Conservation (phyloP, 2,888 invertebrate genomes). For the Yponomeuta cagnagella region DNA sequence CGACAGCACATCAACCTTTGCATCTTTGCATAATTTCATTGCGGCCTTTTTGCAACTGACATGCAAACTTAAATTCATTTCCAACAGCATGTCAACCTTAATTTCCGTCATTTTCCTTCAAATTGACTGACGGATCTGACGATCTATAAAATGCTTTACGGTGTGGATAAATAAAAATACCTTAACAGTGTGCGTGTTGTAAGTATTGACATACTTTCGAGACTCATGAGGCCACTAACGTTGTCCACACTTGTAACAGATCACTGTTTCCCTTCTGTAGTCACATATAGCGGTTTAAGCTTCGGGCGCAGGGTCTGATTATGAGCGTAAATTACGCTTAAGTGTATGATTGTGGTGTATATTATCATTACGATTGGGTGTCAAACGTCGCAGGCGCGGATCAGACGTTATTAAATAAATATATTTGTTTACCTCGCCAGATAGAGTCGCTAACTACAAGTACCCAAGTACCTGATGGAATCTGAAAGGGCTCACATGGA, state of each 20-base stretch:
- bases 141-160: too few species aligned
- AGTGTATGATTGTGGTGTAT: conserved; percentile 5
- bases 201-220: too few species aligned
- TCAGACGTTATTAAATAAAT: conserved; percentile 64
- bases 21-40: too few species aligned
- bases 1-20: too few species aligned
- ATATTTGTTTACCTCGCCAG: conserved; percentile 57
- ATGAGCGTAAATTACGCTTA: conserved; percentile 12
- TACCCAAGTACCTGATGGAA: neutral
- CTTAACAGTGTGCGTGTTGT: too few species aligned
- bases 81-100: too few species aligned
- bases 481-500: neutral
- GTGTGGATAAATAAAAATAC: too few species aligned
- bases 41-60: too few species aligned
- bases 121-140: too few species aligned
- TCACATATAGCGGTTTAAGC: neutral
- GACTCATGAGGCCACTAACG: neutral
- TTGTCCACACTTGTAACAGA: neutral
- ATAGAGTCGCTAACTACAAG: conserved; percentile 12
- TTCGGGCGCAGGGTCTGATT: conserved; percentile 5
- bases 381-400: conserved; percentile 2
- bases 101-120: too few species aligned
- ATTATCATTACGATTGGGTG: conserved; percentile 14
- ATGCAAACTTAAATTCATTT: too few species aligned
- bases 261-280: neutral